phyloP scores from a whole-genome alignment of 2,113 vertebrate genomes.

The Aptenodytes forsteri region DNA sequence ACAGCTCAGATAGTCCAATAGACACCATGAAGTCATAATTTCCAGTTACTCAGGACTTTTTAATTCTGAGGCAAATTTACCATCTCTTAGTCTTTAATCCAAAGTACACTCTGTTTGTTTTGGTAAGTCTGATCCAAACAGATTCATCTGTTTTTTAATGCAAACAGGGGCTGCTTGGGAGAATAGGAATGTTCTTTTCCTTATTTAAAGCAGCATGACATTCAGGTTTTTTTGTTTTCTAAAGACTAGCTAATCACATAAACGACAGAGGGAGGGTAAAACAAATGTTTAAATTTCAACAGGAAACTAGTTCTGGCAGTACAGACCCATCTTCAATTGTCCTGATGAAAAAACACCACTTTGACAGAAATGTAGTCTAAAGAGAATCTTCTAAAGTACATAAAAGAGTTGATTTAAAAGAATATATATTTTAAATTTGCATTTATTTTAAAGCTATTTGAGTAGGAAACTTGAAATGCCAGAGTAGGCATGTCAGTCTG shows the following conservation, averaged over 20 bases:
- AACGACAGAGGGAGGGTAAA: background rate
- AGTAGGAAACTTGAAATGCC: background rate
- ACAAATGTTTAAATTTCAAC: background rate
- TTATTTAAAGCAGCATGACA: background rate
- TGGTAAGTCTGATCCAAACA: background rate
- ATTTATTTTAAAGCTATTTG: background rate
- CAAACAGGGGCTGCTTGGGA: background rate
- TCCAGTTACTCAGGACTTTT: background rate
- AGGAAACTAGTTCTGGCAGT: background rate
- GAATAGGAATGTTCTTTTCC: background rate
- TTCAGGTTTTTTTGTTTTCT: background rate
- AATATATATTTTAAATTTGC: background rate
- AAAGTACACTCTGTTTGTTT: background rate
- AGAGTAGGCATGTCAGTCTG: background rate
- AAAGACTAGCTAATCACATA: background rate
- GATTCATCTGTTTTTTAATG: background rate
- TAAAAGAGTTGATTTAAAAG: background rate
- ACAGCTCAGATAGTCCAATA: background rate
- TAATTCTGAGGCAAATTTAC: background rate
- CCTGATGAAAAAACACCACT: background rate
- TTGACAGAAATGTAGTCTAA: background rate
- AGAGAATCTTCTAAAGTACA: background rate
- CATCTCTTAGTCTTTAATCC: background rate
- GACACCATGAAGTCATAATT: slow-evolving; percentile 20
- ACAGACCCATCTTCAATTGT: background rate